These are phyloP conservation scores for Schizothorax lantsangensis DNA, from an alignment of 2,797 vertebrate species.

Conservation along the genomic window DNA sequence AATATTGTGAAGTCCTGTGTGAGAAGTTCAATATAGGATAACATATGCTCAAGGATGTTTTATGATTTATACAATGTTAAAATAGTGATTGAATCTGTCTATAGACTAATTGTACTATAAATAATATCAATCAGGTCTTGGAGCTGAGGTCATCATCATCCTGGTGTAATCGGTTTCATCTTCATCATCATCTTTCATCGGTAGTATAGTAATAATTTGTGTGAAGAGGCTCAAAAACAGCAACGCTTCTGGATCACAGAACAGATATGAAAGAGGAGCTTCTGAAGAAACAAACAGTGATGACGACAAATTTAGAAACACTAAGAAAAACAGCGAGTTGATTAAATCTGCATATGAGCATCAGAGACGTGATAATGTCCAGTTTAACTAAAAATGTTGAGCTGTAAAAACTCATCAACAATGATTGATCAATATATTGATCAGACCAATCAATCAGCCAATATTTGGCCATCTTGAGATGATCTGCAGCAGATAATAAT, in stretches of 20 bases:
- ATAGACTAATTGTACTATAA: too few relatives aligned
- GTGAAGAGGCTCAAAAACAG: not conserved
- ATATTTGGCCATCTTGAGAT: not conserved
- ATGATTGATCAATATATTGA: not conserved
- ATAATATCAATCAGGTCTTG: too few relatives aligned
- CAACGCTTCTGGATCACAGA: not conserved
- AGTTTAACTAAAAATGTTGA: not conserved
- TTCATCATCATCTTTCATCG: not conserved
- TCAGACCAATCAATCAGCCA: not conserved
- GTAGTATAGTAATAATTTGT: rapidly evolving
- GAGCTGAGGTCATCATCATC: too few relatives aligned
- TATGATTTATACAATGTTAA: too few relatives aligned
- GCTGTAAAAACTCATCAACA: too few relatives aligned
- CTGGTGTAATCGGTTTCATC: too few relatives aligned
- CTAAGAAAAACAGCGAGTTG: not conserved
- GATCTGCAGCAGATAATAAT: not conserved
- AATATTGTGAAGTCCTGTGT: too few relatives aligned
- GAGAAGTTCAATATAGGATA: too few relatives aligned
- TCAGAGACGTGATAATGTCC: not conserved
- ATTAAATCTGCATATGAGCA: not conserved
- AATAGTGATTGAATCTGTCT: too few relatives aligned
- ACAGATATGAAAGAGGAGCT: not conserved
- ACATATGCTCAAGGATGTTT: too few relatives aligned
- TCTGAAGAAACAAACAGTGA: not conserved
- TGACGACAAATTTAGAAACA: not conserved